Conservation (phyloP, 2,113 vertebrate species). For the Cervus canadensis region DNA sequence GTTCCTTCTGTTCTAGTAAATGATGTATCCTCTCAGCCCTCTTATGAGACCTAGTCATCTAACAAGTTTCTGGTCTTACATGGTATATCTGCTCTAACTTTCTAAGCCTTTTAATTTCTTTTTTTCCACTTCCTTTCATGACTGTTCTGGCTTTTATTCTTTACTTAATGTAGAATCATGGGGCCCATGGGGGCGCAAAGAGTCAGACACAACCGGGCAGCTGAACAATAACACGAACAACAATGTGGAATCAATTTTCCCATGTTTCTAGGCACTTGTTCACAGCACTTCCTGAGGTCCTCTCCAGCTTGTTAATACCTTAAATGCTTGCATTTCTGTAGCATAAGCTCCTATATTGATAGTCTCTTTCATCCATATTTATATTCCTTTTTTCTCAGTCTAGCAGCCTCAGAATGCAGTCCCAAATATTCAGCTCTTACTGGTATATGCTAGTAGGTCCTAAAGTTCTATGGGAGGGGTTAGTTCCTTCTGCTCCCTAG, state of each 20-base stretch:
- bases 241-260: background rate
- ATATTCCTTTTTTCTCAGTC: background rate
- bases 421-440: background rate
- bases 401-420: background rate
- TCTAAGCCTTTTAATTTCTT: background rate
- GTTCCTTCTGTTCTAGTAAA: background rate
- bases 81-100: background rate
- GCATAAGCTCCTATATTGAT: background rate
- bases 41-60: background rate
- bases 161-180: background rate
- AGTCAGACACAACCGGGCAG: background rate
- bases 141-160: background rate
- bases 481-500: background rate
- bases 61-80: background rate
- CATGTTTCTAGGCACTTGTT: background rate
- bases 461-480: background rate
- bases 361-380: background rate
- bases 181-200: background rate
- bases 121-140: background rate
- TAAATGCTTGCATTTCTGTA: background rate
- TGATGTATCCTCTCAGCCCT: background rate
- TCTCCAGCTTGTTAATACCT: background rate
- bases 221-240: background rate
- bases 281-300: background rate
- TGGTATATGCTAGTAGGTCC: background rate